Conservation (phyloP, 2,113 vertebrate species). For the Megalops atlanticus region DNA sequence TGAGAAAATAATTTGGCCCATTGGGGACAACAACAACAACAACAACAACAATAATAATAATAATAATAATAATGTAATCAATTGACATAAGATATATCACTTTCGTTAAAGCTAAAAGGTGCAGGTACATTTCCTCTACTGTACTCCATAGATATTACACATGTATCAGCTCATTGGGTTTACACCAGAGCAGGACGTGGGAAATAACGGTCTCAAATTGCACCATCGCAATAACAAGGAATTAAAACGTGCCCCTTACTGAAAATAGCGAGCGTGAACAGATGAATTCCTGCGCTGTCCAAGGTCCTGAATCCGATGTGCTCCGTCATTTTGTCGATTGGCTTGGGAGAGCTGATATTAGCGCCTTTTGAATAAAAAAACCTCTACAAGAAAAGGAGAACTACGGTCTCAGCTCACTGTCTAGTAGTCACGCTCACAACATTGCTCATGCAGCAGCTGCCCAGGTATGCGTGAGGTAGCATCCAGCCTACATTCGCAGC, state of each 20-base stretch:
- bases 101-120: not conserved
- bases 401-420: conserved; percentile 48
- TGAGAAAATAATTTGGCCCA: not conserved
- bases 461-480: conserved; percentile 57
- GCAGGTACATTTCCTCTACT: not conserved
- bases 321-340: conserved; percentile 52
- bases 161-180: not conserved
- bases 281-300: conserved; percentile 62
- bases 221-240: not conserved
- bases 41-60: no score
- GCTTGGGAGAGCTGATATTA: conserved; percentile 29
- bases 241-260: conserved; percentile 53
- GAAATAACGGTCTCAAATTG: not conserved
- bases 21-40: not conserved
- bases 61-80: not conserved
- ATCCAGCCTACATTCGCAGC: conserved; percentile 49
- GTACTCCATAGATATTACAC: not conserved
- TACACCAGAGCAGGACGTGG: not conserved
- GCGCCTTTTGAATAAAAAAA: conserved; percentile 38
- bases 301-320: conserved; percentile 64
- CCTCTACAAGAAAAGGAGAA: conserved; percentile 5
- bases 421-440: conserved; percentile 63
- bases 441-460: conserved; percentile 63
- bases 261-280: conserved; percentile 45
- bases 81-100: not conserved